Percentiles rank a stretch among this genome's conserved stretches.
Evolutionary conservation across 2,797 vertebrate genomes (phyloP).

Genomic region (Parotocinclus haroldoi): DNA sequence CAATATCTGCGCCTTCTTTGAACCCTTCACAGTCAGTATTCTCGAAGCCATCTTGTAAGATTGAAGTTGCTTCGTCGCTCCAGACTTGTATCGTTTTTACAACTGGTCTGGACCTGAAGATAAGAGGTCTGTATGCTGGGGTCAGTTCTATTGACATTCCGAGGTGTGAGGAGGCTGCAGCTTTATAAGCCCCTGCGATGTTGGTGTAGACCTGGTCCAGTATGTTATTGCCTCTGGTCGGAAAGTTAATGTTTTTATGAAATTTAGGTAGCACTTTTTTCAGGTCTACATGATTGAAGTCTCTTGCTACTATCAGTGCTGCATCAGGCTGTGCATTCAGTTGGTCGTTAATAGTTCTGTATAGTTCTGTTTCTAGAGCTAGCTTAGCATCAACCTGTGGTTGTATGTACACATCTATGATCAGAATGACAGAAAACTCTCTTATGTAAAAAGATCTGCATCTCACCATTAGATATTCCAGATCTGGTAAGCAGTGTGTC

Average conservation of each 20-base stretch:
- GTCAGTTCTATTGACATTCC: background rate
- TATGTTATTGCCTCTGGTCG: too few relatives aligned
- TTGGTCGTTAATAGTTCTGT: background rate
- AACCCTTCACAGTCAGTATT: too few relatives aligned
- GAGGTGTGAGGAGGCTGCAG: background rate
- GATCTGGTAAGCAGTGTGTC: background rate
- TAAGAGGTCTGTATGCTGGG: background rate
- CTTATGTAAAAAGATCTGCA: constrained; percentile 3
- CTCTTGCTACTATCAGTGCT: background rate
- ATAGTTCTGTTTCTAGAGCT: background rate
- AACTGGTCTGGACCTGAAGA: background rate
- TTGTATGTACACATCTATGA: constrained; percentile 12
- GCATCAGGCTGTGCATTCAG: constrained; percentile 1
- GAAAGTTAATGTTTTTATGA: too few relatives aligned
- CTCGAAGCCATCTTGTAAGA: too few relatives aligned
- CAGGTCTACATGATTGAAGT: too few relatives aligned
- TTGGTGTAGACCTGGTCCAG: too few relatives aligned
- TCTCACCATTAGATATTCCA: background rate
- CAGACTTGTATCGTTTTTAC: too few relatives aligned
- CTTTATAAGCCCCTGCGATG: background rate
- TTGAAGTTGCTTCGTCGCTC: too few relatives aligned
- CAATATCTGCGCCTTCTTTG: too few relatives aligned
- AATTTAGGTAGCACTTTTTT: too few relatives aligned
- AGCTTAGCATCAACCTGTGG: constrained; percentile 1
- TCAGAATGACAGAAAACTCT: background rate